Percentiles rank a stretch among this genome's conserved stretches.
These are phyloP conservation scores for Argopecten irradians DNA, from an alignment of 1,140 invertebrate species.

Conservation along the genomic window DNA sequence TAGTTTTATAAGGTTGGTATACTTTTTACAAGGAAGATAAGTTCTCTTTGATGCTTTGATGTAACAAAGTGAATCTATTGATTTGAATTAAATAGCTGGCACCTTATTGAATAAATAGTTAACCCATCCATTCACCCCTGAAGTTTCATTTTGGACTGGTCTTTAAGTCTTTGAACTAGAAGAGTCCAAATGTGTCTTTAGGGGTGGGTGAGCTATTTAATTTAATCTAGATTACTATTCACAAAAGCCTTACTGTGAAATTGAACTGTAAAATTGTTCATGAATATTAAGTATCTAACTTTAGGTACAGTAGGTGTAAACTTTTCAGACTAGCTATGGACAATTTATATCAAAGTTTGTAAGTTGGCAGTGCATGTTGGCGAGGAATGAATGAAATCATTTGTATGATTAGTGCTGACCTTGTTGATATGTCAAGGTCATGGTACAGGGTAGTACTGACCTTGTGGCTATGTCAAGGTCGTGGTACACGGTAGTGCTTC, in stretches of 20 bases:
- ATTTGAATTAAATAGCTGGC: background rate
- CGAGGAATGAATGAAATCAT: background rate
- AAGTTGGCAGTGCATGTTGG: background rate
- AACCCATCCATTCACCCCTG: too few species aligned
- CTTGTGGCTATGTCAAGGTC: background rate
- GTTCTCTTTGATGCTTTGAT: background rate
- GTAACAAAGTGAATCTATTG: background rate
- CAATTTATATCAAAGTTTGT: too few species aligned
- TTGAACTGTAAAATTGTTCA: background rate
- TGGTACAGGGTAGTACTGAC: too few species aligned
- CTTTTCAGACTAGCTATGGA: too few species aligned
- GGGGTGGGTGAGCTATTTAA: too few species aligned
- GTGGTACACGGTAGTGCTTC: background rate
- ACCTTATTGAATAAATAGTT: background rate
- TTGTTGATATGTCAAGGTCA: background rate
- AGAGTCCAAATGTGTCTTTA: too few species aligned
- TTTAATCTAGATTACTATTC: background rate
- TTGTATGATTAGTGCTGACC: too few species aligned
- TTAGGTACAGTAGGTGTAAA: background rate
- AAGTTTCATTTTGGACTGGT: too few species aligned
- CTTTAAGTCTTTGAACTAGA: too few species aligned
- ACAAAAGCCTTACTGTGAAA: background rate
- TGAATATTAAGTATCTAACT: background rate
- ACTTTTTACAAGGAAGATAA: background rate
- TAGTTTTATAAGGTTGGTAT: background rate